Base-by-base conservation (phyloP, 2,113 vertebrate species). In the Melozone crissalis region DNA sequence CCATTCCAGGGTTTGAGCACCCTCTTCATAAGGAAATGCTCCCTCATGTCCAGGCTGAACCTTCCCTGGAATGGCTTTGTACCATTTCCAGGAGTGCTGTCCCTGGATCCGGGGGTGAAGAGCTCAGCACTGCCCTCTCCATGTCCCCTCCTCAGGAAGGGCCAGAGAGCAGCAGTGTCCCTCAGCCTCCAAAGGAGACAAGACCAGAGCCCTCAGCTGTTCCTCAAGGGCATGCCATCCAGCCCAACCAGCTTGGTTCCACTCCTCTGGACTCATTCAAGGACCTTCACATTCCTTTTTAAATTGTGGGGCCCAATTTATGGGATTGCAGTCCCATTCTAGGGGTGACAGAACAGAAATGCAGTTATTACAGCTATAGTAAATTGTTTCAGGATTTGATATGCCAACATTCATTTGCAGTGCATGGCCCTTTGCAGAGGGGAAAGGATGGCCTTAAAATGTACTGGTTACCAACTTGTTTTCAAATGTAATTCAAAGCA, bases 351-450 rank as follows among this genome's bases (percentile, higher is more conserved):
- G 47, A 41, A n/a, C 13, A 30, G 49, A 35, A 71, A 55, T 55
- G 47, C 47, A 62, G 57, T 47, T 55, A 14, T 28, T 47, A 87
- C 13, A 71, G 57, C 57, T 41, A 71, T 8, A 55, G 41, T 63
- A 16, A 71, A 30, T 39, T 71, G 24, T 55, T 63, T 55, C 65
- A 55, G 30, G 57, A 39, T 63, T 16, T 63, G 41, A 49, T 63
- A 28, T 52, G 54, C 37, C 54, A 86, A 37, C 22, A 54, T 27
- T 54, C 8, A 62, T 47, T 71, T 71, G 10, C 49, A 15, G 21
- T 62, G 27, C 0, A 0, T 0, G 0, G 37, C 22, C 33, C 55
- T 39, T 87, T 47, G 23, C n/a, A 47, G 47, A 46, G 65, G 26
- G 33, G 39, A 54, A 52, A 78, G 20, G 24, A 41, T 55, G n/a